Evolutionary conservation across 2,113 vertebrate species (phyloP), one percentile per base, ranked within the genome.

Genomic region (Vireo altiloquus): DNA sequence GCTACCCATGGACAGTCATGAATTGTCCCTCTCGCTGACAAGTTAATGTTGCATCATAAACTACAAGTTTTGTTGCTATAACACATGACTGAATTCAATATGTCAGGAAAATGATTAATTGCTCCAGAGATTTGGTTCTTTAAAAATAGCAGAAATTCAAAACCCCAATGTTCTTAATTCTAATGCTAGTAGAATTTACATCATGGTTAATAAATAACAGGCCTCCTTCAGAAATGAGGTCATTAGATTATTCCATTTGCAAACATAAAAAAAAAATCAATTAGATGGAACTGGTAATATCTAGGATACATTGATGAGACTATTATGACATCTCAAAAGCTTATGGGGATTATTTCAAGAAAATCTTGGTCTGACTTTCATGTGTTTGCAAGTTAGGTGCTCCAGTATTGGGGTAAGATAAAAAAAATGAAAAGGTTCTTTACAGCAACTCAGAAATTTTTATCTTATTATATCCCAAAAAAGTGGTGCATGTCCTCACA

Each of bases 201-300:
- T 91, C 83, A 94, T 2, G 17, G 93, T 68, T 96, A 94, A 97
- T 96, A 97, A 97, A 92, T 84, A 96, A 92, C 96, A 95, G 92
- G 53, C 91, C 19, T 78, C 69, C 81, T 79, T 91, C 80, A 93
- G 75, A 92, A 96, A 96, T 97, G 83, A 96, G 90, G 92, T 97
- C 94, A 92, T 94, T 88, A 82, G 86, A 96, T 92, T 95, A 91
- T 79, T 90, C 80, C 84, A 28, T 94, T 82, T 86, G 47, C 82
- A 96, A 94, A 90, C 16, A 76, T 31, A 91, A 74, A 90, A 95
- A 91, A 74, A 90, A 95, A 39, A 22, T 60, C 44, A 28, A 94
- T 96, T 83, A 75, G 63, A 92, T 66, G 52, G 84, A 85, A 84
- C 59, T 25, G 31, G 92, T 65, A 86, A 96, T 19, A 88, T 79